phyloP scores from a whole-genome alignment of 1,140 invertebrate species.

The Ylistrum balloti region DNA sequence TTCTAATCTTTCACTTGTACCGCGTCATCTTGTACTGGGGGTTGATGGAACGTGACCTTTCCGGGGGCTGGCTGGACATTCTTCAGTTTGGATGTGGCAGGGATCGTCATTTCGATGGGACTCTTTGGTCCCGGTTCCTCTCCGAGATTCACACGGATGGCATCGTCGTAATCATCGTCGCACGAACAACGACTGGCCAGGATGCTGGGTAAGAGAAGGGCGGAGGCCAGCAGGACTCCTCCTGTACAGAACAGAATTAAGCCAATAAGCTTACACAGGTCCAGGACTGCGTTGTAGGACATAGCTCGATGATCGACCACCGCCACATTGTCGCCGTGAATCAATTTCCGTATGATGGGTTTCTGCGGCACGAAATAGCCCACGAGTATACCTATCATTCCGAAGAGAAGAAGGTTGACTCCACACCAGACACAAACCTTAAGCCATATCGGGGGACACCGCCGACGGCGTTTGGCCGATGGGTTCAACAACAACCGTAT shows the following conservation, averaged over 20 bases:
- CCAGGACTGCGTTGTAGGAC: slow-evolving; percentile 84
- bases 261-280: slow-evolving; percentile 84
- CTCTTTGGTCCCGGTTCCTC: slow-evolving; percentile 72
- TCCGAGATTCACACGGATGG: slow-evolving; percentile 64
- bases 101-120: slow-evolving; percentile 77
- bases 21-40: slow-evolving; percentile 11
- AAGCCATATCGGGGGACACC: slow-evolving; percentile 82
- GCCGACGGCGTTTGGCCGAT: slow-evolving; percentile 67
- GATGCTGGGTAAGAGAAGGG: slow-evolving; percentile 84
- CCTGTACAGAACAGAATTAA: slow-evolving; percentile 84
- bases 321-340: slow-evolving; percentile 80
- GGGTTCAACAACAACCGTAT: slow-evolving; percentile 82
- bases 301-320: slow-evolving; percentile 83
- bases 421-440: slow-evolving; percentile 83
- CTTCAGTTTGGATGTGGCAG: slow-evolving; percentile 75
- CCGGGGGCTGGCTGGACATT: slow-evolving; percentile 77
- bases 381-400: slow-evolving; percentile 83
- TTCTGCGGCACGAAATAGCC: slow-evolving; percentile 84
- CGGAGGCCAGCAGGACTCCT: slow-evolving; percentile 83
- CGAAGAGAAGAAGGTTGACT: slow-evolving; percentile 82
- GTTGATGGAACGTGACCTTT: slow-evolving; percentile 53
- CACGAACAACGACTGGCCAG: slow-evolving; percentile 81
- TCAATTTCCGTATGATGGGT: slow-evolving; percentile 81
- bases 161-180: slow-evolving; percentile 75
- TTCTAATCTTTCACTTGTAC: slow-evolving; percentile 18